Evolutionary conservation across 37 sponge, comb jelly and placozoan species (phyloP).

Genomic region (Lycopodina hypogea): DNA sequence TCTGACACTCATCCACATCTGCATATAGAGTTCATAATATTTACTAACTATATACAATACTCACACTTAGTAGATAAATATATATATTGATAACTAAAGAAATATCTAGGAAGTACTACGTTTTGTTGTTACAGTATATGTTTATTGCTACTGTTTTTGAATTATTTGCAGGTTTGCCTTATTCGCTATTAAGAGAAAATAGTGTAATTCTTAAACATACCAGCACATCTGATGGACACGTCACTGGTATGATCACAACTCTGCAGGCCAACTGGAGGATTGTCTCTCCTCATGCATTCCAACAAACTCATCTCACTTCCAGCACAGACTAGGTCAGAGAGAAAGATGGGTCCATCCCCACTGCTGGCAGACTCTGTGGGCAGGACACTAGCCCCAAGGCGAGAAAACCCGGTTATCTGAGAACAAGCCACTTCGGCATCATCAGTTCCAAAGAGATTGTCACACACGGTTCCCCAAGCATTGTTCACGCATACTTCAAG

Average conservation of each 20-base stretch:
- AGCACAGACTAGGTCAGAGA: constrained; percentile 11
- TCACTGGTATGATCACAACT: neutral
- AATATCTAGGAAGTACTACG: neutral
- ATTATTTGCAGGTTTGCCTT: neutral
- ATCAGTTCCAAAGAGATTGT: neutral
- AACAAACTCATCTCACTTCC: constrained; percentile 15
- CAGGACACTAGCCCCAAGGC: neutral
- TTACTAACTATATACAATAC: too few relatives aligned
- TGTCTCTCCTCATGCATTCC: constrained; percentile 1
- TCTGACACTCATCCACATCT: constrained; percentile 38
- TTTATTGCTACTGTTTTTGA: constrained; percentile 16
- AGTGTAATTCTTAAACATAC: neutral
- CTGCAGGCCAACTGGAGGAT: neutral
- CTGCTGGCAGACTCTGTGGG: neutral
- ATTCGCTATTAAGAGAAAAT: neutral
- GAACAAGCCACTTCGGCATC: constrained; percentile 30
- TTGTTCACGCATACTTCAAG: constrained; percentile 45
- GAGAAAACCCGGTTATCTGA: constrained; percentile 10
- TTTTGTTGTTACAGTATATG: constrained; percentile 29
- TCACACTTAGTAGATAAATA: too few relatives aligned
- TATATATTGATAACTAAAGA: neutral
- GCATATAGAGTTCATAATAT: neutral
- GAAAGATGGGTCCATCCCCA: constrained; percentile 32
- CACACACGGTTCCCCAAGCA: constrained; percentile 46
- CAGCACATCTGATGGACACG: neutral